These are phyloP conservation scores for Enoplosus armatus DNA, from an alignment of 2,797 vertebrate genomes.

Conservation along the genomic window DNA sequence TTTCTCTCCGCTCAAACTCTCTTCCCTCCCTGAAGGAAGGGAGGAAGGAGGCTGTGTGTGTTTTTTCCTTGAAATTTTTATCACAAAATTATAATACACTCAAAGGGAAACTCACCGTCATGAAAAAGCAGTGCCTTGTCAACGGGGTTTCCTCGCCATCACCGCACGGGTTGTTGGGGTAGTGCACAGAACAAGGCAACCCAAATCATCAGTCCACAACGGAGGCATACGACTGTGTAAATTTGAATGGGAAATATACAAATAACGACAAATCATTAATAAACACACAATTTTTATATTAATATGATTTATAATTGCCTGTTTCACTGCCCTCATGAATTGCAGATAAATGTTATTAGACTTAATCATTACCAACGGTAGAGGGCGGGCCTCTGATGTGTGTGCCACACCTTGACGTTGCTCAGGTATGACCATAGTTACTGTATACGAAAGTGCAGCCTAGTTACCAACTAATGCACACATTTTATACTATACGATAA, in stretches of 20 bases:
- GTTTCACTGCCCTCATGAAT: constrained; percentile 12
- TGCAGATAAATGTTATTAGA: constrained; percentile 45
- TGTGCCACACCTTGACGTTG: constrained; percentile 78
- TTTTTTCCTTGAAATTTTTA: constrained; percentile 99
- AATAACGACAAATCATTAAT: neutral
- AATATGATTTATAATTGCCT: neutral
- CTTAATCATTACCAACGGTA: constrained; percentile 65
- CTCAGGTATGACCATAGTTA: constrained; percentile 63
- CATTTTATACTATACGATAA: neutral
- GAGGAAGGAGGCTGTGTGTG: constrained; percentile 98
- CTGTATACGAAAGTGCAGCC: neutral
- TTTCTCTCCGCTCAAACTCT: constrained; percentile 90
- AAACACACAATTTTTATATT: neutral
- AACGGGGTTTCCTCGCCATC: constrained; percentile 99
- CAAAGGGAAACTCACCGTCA: constrained; percentile 99
- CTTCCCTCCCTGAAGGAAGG: constrained; percentile 95
- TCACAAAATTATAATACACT: constrained; percentile 99
- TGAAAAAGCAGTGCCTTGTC: constrained; percentile 99
- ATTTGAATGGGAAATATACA: constrained; percentile 29
- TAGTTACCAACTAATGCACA: neutral
- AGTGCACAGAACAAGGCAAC: constrained; percentile 82
- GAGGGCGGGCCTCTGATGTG: constrained; percentile 80
- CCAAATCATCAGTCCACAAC: constrained; percentile 57
- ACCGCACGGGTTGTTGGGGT: constrained; percentile 97
- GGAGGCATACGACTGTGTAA: constrained; percentile 6